These are phyloP conservation scores for Eristalis arbustorum DNA, from an alignment of 2,888 invertebrate genomes.

Conservation along the genomic window DNA sequence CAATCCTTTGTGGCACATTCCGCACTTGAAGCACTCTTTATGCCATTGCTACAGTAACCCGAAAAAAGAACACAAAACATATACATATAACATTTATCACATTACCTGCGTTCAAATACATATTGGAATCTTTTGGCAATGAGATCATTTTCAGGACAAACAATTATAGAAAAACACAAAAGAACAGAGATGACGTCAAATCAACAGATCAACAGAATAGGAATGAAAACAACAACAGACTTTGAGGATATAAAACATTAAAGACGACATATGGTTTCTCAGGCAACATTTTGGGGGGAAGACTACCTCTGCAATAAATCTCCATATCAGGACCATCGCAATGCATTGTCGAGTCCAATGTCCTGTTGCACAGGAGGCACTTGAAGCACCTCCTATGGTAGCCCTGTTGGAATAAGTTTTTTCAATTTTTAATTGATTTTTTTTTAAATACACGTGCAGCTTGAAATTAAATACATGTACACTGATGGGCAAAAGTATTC, in stretches of 20 bases:
- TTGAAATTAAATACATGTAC: too few relatives aligned
- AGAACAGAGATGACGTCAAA: neutral
- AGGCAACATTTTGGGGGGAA: neutral
- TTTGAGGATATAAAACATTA: neutral
- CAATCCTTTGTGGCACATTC: slow-evolving; percentile 91
- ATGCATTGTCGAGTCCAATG: slow-evolving; percentile 92
- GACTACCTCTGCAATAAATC: slow-evolving; percentile 93
- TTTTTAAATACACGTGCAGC: too few relatives aligned
- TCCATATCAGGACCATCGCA: slow-evolving; percentile 96
- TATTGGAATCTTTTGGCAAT: neutral
- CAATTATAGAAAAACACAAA: neutral
- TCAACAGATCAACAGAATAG: neutral
- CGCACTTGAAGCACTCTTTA: slow-evolving; percentile 96
- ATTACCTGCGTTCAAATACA: neutral
- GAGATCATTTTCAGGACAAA: neutral
- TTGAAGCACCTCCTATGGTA: slow-evolving; percentile 95
- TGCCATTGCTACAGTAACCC: slow-evolving; percentile 83
- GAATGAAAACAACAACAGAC: neutral
- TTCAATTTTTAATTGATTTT: neutral
- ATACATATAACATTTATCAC: slow-evolving; percentile 2
- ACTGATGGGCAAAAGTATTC: too few relatives aligned
- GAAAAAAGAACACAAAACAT: slow-evolving; percentile 1
- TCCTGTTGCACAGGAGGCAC: slow-evolving; percentile 91
- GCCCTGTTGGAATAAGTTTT: slow-evolving; percentile 81
- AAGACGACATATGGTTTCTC: neutral